Conservation (phyloP, 2,113 vertebrate species). For the Hystrix brachyura region DNA sequence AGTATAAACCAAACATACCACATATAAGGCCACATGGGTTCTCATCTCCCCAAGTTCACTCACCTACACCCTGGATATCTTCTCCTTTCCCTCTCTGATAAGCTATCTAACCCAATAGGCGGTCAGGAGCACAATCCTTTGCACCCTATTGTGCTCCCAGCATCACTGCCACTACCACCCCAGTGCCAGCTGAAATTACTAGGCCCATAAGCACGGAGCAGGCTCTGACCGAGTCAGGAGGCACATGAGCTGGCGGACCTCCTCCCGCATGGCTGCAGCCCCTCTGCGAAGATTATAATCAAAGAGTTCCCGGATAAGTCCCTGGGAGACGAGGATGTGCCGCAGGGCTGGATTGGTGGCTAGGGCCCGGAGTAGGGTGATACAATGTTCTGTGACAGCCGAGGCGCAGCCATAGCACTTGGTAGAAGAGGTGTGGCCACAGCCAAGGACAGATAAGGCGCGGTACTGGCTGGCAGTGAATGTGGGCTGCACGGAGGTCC, state of each 20-base stretch:
- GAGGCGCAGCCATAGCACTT: constrained; percentile 99
- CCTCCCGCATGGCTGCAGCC: constrained; percentile 95
- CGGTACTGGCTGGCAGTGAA: constrained; percentile 98
- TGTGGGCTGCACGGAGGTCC: constrained; percentile 94
- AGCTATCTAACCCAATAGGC: neutral
- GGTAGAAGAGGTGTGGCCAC: constrained; percentile 97
- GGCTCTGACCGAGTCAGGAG: constrained; percentile 95
- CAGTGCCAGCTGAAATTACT: accelerated
- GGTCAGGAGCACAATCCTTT: neutral
- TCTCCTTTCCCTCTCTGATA: neutral
- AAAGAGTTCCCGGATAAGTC: constrained; percentile 97
- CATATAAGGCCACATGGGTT: neutral
- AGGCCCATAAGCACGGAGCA: neutral
- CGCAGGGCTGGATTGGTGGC: constrained; percentile 97
- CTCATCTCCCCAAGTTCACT: neutral
- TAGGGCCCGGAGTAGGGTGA: constrained; percentile 96
- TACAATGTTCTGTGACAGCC: constrained; percentile 97
- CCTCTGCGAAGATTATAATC: constrained; percentile 97
- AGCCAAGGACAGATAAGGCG: constrained; percentile 95
- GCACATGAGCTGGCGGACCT: constrained; percentile 98
- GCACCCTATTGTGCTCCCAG: neutral
- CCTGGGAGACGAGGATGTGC: constrained; percentile 98
- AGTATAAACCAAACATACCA: neutral
- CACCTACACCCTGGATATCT: neutral
- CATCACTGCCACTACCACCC: neutral